Evolutionary conservation across 2,113 vertebrate species (phyloP), one percentile per base, ranked within the genome.

Genomic region (Triplophysa tibetana): DNA sequence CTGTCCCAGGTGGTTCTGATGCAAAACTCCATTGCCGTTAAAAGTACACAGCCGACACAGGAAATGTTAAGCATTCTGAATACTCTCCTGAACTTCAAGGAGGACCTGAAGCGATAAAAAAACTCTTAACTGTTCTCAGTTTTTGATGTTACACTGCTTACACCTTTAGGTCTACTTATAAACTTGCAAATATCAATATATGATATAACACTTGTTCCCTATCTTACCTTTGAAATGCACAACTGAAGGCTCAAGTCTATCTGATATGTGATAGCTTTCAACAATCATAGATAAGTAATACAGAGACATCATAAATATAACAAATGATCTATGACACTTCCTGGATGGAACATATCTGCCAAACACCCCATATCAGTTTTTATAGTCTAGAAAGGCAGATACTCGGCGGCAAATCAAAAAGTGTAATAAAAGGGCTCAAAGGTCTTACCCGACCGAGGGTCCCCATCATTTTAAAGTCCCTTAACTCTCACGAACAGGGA

Each of bases 1-100:
- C 93, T 91, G 81, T 98, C 89, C 96, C 96, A 98, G 0, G 93
- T 96, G 80, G 93, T 83, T 41, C 87, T 24, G 83, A 98, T 94
- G 33, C 43, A 69, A 87, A 95, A 98, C 77, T 96, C 89, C 95
- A 97, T 96, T 88, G 13, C 62, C 38, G 62, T 90, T 21, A 69
- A 41, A 19, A 81, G 41, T 17, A 62, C 38, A 80, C 56, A 67
- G 48, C 48, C 54, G 0, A 6, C 43, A 4, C 54, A 45, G n/a
- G 52, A 17, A 64, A 61, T 77, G 62, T 54, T 77, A 29, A 77
- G 74, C 61, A 77, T 77, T 24, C 17, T 33, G 4, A 54, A 54
- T 33, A 65, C 1, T 52, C 7, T 65, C 7, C 45, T 65, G 5
- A 16, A 10, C 16, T 58, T 58, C 54, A 19, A 41, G 29, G 3